Evolutionary conservation across 2,113 vertebrate species (phyloP), one percentile per base, ranked within the genome.

Genomic region (Lichenostomus cassidix): DNA sequence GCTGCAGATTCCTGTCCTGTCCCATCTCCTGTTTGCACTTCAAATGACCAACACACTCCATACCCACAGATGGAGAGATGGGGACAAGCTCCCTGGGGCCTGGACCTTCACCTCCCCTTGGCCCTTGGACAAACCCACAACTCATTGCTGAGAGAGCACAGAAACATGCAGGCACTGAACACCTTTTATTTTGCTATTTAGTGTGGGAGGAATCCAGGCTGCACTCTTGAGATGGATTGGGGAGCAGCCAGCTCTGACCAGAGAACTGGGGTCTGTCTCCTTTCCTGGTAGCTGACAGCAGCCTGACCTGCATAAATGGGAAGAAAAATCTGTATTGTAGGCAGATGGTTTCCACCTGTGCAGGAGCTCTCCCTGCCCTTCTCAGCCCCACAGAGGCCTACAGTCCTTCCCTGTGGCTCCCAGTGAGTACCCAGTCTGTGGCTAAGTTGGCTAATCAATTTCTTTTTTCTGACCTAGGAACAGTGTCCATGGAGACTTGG

Each of bases 171-270:
- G 28, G 20, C 5, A 8, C 41, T 71, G 47, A 46, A 58, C n/a
- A 24, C 1, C 0, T 44, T 68, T 55, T 35, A 15, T 4, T 74
- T 65, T 52, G 39, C 19, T 47, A 35, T 86, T 80, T 33, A 73
- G 15, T 42, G 35, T 10, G 47, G 8, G 25, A 64, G n/a, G 37
- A 83, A 91, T 56, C 29, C 23, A 29, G 63, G 24, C 68, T 65
- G 35, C 15, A 1, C 8, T 55, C 18, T 42, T 3, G 7, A 67
- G 56, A 33, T 1, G 6, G 42, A 4, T 0, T 85, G 60, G 41
- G 18, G 21, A 67, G 13, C 33, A 59, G 15, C 28, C 31, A 63
- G 20, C 76, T 71, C 75, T 79, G 47, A 65, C 52, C 10, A 29
- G 56, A 88, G 37, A 33, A 11, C 8, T 24, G 59, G 13, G 5